phyloP scores from a whole-genome alignment of 1,140 invertebrate genomes.

The Hetaerina americana region DNA sequence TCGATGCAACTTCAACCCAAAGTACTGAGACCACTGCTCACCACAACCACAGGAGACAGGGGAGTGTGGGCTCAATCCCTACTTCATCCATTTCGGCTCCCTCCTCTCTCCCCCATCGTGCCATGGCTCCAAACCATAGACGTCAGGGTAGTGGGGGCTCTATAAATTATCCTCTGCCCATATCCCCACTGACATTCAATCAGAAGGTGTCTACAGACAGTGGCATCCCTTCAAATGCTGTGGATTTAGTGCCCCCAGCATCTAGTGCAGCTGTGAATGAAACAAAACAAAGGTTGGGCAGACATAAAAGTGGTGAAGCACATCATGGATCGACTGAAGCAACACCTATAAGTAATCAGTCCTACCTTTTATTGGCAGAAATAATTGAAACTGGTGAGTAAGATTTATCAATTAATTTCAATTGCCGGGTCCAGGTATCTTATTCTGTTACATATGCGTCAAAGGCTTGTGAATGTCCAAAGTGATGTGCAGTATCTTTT shows the following conservation, averaged over 20 bases:
- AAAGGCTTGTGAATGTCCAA: too few species aligned
- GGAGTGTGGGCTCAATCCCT: background rate
- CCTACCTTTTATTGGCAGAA: constrained; percentile 43
- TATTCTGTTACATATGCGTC: too few species aligned
- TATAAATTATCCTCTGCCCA: background rate
- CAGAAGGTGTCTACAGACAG: background rate
- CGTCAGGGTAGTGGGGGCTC: background rate
- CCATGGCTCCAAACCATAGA: background rate
- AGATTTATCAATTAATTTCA: too few species aligned
- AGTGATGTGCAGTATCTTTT: too few species aligned
- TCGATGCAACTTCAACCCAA: background rate
- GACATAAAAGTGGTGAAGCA: background rate
- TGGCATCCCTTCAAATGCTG: background rate
- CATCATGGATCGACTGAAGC: background rate
- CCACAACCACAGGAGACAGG: background rate
- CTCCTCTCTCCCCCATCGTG: background rate
- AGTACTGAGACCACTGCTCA: too few species aligned
- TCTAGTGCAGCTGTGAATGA: background rate
- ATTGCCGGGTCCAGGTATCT: too few species aligned
- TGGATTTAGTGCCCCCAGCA: background rate
- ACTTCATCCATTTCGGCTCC: background rate
- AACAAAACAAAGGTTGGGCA: background rate
- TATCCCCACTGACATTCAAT: background rate
- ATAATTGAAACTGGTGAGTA: constrained; percentile 54
- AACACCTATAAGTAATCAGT: background rate